These are phyloP conservation scores for Cryptophagus acutangulus DNA, from an alignment of 2,888 invertebrate genomes.

Conservation along the genomic window DNA sequence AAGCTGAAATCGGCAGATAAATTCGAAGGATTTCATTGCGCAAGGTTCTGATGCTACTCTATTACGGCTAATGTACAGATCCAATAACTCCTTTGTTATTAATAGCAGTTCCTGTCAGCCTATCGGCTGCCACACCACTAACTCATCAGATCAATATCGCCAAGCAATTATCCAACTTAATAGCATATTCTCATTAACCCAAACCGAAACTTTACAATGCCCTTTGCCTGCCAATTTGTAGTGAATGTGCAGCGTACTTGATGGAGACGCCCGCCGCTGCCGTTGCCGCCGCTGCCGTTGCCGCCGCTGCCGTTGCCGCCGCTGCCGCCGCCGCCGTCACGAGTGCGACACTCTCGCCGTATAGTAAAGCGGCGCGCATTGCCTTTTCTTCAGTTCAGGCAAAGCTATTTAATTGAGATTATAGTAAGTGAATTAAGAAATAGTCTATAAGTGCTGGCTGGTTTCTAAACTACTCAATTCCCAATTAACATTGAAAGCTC, in stretches of 20 bases:
- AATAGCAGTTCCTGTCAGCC: slow-evolving; percentile 43
- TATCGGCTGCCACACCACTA: slow-evolving; percentile 40
- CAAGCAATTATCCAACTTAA: slow-evolving; percentile 42
- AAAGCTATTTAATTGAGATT: slow-evolving; percentile 34
- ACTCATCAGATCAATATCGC: slow-evolving; percentile 44
- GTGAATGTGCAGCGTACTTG: slow-evolving; percentile 16
- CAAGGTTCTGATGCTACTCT: slow-evolving; percentile 42
- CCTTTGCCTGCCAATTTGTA: slow-evolving; percentile 30
- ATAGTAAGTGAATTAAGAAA: slow-evolving; percentile 38
- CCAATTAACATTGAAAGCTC: slow-evolving; percentile 40
- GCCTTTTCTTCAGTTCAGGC: no score
- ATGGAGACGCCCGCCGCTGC: slow-evolving; percentile 10
- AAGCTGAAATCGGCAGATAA: slow-evolving; percentile 45
- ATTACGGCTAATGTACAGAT: slow-evolving; percentile 45
- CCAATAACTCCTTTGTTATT: slow-evolving; percentile 45
- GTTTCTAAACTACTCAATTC: slow-evolving; percentile 33
- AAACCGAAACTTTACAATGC: slow-evolving; percentile 37
- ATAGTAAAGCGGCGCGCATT: slow-evolving; percentile 2
- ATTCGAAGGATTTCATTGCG: slow-evolving; percentile 44
- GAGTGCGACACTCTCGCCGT: slow-evolving; percentile 6
- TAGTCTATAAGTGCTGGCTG: slow-evolving; percentile 29
- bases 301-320: slow-evolving; percentile 5
- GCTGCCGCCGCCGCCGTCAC: background rate
- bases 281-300: slow-evolving; percentile 4
- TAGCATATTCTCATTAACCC: slow-evolving; percentile 43